Conservation (phyloP, 2,888 invertebrate genomes). For the Strigamia transsilvanica region DNA sequence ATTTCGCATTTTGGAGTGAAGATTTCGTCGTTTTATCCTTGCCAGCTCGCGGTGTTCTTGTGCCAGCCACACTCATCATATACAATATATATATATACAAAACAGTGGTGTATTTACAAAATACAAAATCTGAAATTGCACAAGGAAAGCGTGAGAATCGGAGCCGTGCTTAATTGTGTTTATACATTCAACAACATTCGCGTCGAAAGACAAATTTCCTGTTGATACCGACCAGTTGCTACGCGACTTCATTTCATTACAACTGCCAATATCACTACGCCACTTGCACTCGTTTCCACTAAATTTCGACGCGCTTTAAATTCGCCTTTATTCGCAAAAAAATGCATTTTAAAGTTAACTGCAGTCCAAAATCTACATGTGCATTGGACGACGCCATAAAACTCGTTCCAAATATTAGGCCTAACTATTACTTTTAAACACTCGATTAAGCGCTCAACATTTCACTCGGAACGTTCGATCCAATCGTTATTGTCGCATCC, state of each 20-base stretch:
- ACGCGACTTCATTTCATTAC: background rate
- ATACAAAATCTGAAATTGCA: conserved; percentile 58
- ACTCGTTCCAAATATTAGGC: conserved; percentile 53
- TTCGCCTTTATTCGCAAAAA: too few species aligned
- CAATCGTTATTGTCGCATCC: background rate
- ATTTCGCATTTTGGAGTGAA: conserved; percentile 55
- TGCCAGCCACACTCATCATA: conserved; percentile 62
- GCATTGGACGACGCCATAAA: conserved; percentile 53
- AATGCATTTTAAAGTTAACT: background rate
- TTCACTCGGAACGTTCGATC: background rate
- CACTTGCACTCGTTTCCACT: background rate
- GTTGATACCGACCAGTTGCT: background rate
- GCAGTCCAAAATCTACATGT: conserved; percentile 1
- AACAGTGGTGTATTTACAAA: conserved; percentile 60
- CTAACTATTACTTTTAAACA: conserved; percentile 37
- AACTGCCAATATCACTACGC: background rate
- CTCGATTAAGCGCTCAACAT: background rate
- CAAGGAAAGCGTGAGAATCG: background rate
- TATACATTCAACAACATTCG: background rate
- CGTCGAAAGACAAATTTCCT: conserved; percentile 7
- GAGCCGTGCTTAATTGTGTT: background rate
- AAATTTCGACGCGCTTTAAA: background rate
- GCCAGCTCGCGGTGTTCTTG: conserved; percentile 61
- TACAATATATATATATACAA: conserved; percentile 63
- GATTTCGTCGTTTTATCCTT: conserved; percentile 60